Evolutionary conservation across 2,888 invertebrate genomes (phyloP), one percentile per base, ranked within the genome.

Genomic region (Seira sanloemensis): DNA sequence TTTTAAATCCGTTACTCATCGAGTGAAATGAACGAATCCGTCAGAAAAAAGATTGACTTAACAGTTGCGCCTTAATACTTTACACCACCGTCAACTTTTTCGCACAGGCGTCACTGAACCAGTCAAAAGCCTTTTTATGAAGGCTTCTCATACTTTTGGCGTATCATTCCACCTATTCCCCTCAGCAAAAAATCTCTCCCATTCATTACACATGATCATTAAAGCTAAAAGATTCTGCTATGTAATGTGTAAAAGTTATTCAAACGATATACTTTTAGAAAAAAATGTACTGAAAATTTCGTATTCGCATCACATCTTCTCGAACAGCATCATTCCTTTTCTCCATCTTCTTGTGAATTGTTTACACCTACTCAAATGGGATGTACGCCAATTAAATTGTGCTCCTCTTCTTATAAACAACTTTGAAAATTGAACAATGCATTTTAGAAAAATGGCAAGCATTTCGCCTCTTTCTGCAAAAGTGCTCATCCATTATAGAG

Each of bases 321-420:
- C 23, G 62, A 62, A 62, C 62, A 69, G 9, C 26, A 58, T 18
- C 25, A 68, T 62, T 27, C 19, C n/a, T 71, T 25, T 16, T 23
- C 65, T 19, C 65, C 62, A n/a, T 37, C 67, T 67, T 69, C 21
- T 37, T 65, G 26, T 65, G 50, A 71, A 67, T 73, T 73, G 62
- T 69, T 78, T 73, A 78, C 78, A 83, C 83, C 78, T 78, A 77
- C 83, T 77, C 78, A 78, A 67, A 54, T 83, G 74, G 78, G 73
- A 78, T 78, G 77, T 62, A 73, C 74, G 83, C 83, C 78, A 83
- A 78, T 83, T 78, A 74, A 50, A 69, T 78, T 26, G 67, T 46
- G 54, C 27, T 50, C 23, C 68, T 74, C 73, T 73, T 24, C 23
- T 18, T n/a, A 23, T 23, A 62, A 58, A 18, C 58, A 58, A 58